Evolutionary conservation across 1,140 invertebrate species (phyloP), one percentile per base, ranked within the genome.

Genomic region (Cotesia vestalis): DNA sequence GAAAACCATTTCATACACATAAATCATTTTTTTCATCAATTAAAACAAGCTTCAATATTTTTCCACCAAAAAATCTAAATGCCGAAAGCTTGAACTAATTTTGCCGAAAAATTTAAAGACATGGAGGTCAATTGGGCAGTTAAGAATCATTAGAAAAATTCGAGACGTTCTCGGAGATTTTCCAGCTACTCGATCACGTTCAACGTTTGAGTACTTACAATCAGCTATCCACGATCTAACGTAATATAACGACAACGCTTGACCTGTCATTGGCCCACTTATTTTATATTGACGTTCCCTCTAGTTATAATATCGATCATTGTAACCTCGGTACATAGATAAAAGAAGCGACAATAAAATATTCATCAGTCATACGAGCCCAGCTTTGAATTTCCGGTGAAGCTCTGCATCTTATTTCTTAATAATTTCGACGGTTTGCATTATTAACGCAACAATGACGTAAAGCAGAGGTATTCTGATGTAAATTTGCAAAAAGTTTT

Each of bases 1-100:
- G 38, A 73, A 71, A 71, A 17, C 66, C 14, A 69, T 20, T 27
- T 17, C 63, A 67, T 17, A 8, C 4, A 68, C 20, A 4, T 40
- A 61, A n/a, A n/a, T 55, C 12, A 3, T 14, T 5, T 55, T 55
- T 20, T 34, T 60, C 1, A 27, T 60, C 0, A 55, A 55, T 14
- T 55, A 17, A 14, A n/a, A 55, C 12, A 51, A 51, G 46, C 1
- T 27, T 27, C 11, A 46, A 46, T 46, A n/a, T 46, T 46, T 46
- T 46, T 46, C 5, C 40, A 9, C 5, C 4, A 11, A 4, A 1
- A 27, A 27, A 27, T 46, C 40, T 46, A 4, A 6, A 46, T 46
- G 6, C 40, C 27, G 27, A 11, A 46, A 46, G 11, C 40, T 46
- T 46, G 40, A 46, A 46, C 40, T 46, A 46, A 46, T 46, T 46